phyloP scores from a whole-genome alignment of 1,140 invertebrate genomes.

The Mycetomoellerius zeteki region DNA sequence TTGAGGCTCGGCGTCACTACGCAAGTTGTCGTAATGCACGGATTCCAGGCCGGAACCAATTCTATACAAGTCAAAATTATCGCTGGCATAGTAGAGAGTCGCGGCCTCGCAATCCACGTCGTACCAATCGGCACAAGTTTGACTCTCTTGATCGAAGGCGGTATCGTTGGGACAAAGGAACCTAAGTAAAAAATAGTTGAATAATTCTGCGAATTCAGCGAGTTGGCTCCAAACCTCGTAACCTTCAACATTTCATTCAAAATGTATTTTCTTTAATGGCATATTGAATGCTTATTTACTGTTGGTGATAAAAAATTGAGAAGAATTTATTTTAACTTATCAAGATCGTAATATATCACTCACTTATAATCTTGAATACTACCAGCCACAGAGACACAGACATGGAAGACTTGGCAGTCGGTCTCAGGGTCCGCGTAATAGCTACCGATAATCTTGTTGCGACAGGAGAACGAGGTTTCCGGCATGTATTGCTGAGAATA shows the following conservation, averaged over 20 bases:
- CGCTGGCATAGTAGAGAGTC: constrained; percentile 92
- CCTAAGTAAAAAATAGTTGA: constrained; percentile 86
- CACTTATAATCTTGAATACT: constrained; percentile 85
- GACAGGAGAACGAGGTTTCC: constrained; percentile 94
- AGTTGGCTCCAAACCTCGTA: neutral
- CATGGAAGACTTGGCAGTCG: constrained; percentile 97
- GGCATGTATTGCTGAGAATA: constrained; percentile 94
- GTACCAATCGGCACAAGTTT: constrained; percentile 96
- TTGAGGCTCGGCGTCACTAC: constrained; percentile 91
- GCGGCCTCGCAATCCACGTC: constrained; percentile 94
- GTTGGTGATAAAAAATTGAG: neutral
- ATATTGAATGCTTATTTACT: neutral
- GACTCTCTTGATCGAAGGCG: constrained; percentile 96
- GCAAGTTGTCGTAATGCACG: constrained; percentile 82
- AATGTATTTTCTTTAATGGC: constrained; percentile 11
- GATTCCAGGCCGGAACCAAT: constrained; percentile 89
- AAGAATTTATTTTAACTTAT: constrained; percentile 1
- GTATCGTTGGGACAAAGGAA: constrained; percentile 97
- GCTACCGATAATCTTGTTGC: constrained; percentile 95
- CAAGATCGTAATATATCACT: constrained; percentile 39
- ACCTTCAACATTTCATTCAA: neutral
- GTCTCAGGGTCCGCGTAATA: constrained; percentile 97
- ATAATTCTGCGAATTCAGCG: neutral
- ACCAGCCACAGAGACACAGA: constrained; percentile 94
- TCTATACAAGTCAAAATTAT: constrained; percentile 94